Percentiles rank a stretch among this genome's conserved stretches.
These are phyloP conservation scores for Steatocranus sp. DNA, from an alignment of 2,797 vertebrate genomes.

Conservation along the genomic window DNA sequence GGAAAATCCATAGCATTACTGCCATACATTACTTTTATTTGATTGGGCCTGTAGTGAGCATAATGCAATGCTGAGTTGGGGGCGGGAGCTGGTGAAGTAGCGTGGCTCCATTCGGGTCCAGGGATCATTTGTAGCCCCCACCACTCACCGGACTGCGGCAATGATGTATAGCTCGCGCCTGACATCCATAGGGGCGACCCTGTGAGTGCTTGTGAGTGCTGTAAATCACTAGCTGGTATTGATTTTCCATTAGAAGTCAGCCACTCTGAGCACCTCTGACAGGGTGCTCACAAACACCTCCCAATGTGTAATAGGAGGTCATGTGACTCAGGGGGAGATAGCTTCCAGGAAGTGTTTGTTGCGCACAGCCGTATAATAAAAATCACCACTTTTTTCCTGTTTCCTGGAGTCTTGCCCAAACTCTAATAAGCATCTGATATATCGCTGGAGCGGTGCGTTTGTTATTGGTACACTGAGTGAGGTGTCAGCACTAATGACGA, in stretches of 20 bases:
- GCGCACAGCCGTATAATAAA: not conserved
- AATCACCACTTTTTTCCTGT: not conserved
- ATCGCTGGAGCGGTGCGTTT: not conserved
- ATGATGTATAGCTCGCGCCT: slow-evolving; percentile 52
- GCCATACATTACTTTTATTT: slow-evolving; percentile 79
- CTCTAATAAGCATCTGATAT: not conserved
- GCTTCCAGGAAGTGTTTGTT: not conserved
- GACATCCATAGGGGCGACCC: slow-evolving; percentile 35
- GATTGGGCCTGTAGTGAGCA: slow-evolving; percentile 59
- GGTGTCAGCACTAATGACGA: not conserved
- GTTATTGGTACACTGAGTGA: not conserved
- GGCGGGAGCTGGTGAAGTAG: slow-evolving; percentile 1
- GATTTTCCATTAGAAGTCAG: slow-evolving; percentile 72
- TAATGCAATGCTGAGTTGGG: slow-evolving; percentile 36
- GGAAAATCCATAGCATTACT: slow-evolving; percentile 79
- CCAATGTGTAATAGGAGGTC: slow-evolving; percentile 16
- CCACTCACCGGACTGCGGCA: slow-evolving; percentile 18
- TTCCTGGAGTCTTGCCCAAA: not conserved
- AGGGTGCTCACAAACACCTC: slow-evolving; percentile 61
- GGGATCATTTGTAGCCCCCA: slow-evolving; percentile 26
- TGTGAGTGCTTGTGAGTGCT: slow-evolving; percentile 58
- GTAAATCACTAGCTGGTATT: slow-evolving; percentile 73
- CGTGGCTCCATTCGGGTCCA: slow-evolving; percentile 10
- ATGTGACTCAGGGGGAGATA: not conserved
- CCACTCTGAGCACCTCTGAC: slow-evolving; percentile 55